These are phyloP conservation scores for Ophioninae sp. DNA, from an alignment of 2,888 invertebrate genomes.

Conservation along the genomic window DNA sequence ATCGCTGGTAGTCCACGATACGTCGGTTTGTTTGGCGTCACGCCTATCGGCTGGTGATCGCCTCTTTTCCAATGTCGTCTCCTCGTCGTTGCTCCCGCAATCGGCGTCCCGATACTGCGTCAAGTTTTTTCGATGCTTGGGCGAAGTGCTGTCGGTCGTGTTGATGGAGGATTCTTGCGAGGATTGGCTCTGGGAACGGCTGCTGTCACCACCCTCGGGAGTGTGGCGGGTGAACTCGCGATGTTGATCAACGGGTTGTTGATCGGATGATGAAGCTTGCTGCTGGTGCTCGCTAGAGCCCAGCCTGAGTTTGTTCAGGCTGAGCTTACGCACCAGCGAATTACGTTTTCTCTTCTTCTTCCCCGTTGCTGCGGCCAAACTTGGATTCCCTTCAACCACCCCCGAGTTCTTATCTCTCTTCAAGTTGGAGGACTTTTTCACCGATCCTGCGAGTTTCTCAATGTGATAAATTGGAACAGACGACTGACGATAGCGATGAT, in stretches of 20 bases:
- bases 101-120: conserved; percentile 39
- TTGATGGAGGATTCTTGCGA: conserved; percentile 75
- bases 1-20: conserved; percentile 59
- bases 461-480: neutral
- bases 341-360: conserved; percentile 72
- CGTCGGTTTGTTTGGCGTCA: conserved; percentile 49
- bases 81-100: conserved; percentile 35
- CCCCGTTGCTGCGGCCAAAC: conserved; percentile 65
- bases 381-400: conserved; percentile 16
- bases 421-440: conserved; percentile 21
- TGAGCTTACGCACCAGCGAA: conserved; percentile 75
- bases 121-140: conserved; percentile 39
- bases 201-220: conserved; percentile 77
- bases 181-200: conserved; percentile 76
- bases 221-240: conserved; percentile 70
- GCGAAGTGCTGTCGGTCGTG: conserved; percentile 67
- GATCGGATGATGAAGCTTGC: conserved; percentile 50
- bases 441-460: conserved; percentile 19
- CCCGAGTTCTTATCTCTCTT: conserved; percentile 19
- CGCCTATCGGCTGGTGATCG: conserved; percentile 61
- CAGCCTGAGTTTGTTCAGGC: conserved; percentile 75
- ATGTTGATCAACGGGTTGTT: conserved; percentile 14
- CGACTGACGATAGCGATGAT: neutral
- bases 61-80: conserved; percentile 53
- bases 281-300: conserved; percentile 66